Evolutionary conservation across 2,888 invertebrate species (phyloP).

Genomic region (Rhabditoides inermis): DNA sequence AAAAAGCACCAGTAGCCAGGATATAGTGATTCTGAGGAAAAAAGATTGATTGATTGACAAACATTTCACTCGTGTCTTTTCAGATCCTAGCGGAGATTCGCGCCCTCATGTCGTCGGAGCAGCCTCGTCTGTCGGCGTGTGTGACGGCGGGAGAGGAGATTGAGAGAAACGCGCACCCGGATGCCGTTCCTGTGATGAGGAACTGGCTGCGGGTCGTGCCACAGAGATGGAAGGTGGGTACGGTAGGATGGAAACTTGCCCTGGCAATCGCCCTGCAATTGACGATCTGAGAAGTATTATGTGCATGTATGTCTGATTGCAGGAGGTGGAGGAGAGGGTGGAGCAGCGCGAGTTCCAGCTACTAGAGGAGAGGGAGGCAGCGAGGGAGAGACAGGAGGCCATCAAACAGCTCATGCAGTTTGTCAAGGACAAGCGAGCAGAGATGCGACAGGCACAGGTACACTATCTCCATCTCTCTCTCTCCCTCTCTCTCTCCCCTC

Average conservation of each 20-base stretch:
- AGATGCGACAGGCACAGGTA: conserved; percentile 56
- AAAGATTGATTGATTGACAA: neutral
- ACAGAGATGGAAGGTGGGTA: conserved; percentile 68
- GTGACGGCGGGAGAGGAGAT: conserved; percentile 64
- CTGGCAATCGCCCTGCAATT: neutral
- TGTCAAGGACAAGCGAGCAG: conserved; percentile 79
- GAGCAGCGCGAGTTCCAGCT: conserved; percentile 24
- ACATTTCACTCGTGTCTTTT: conserved; percentile 57
- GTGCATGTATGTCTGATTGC: too few species aligned
- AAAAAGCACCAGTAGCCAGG: neutral
- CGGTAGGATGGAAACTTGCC: neutral
- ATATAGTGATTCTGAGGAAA: neutral
- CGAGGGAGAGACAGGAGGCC: conserved; percentile 72
- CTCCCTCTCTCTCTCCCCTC: neutral
- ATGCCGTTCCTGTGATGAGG: conserved; percentile 91
- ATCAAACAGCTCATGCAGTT: conserved; percentile 77
- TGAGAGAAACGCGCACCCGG: conserved; percentile 85
- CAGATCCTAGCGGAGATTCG: too few species aligned
- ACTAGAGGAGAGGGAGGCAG: conserved; percentile 26
- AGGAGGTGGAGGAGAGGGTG: conserved; percentile 18
- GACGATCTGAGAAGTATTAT: too few species aligned
- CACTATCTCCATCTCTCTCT: neutral
- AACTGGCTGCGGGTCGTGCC: conserved; percentile 97
- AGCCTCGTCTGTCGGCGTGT: conserved; percentile 14
- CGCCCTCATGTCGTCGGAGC: conserved; percentile 2